A percentile compares a stretch with the other conserved stretches of the same genome.
Evolutionary conservation across 2,888 invertebrate species (phyloP).

Genomic region (Gnatocerus cornutus): DNA sequence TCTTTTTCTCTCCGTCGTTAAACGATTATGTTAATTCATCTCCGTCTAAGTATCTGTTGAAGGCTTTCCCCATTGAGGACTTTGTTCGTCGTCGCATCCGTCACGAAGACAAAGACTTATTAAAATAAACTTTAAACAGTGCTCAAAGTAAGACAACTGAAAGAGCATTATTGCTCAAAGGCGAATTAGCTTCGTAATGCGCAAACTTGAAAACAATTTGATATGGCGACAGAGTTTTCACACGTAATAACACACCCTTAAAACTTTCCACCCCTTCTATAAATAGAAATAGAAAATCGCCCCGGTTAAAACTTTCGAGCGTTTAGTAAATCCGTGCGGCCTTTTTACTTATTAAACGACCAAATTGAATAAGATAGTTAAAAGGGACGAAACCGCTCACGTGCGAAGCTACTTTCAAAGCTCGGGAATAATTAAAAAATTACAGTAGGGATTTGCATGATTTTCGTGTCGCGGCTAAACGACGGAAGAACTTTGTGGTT

Average conservation of each 20-base stretch:
- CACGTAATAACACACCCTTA: constrained; percentile 30
- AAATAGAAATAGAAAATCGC: constrained; percentile 36
- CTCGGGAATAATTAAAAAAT: constrained; percentile 43
- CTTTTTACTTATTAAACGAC: constrained; percentile 28
- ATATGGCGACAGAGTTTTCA: constrained; percentile 21
- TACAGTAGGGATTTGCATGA: constrained; percentile 37
- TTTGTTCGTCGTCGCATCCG: constrained; percentile 5
- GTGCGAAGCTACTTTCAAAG: constrained; percentile 18
- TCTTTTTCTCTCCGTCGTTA: background rate
- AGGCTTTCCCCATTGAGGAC: background rate
- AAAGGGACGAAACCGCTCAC: constrained; percentile 2
- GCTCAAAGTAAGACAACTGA: constrained; percentile 11
- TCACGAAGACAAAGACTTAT: constrained; percentile 22
- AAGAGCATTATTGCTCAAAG: constrained; percentile 8
- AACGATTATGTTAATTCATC: constrained; percentile 4
- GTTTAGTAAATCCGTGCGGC: constrained; percentile 36
- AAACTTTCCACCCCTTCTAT: constrained; percentile 15
- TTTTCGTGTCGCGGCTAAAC: constrained; percentile 39
- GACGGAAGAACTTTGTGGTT: constrained; percentile 38
- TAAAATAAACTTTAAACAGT: constrained; percentile 15
- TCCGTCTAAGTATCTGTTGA: background rate
- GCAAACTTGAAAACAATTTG: constrained; percentile 28
- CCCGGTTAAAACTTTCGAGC: constrained; percentile 25
- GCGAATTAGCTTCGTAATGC: constrained; percentile 23
- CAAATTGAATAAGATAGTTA: constrained; percentile 39